These are phyloP conservation scores for Athene noctua DNA, from an alignment of 2,113 vertebrate genomes.

Conservation along the genomic window DNA sequence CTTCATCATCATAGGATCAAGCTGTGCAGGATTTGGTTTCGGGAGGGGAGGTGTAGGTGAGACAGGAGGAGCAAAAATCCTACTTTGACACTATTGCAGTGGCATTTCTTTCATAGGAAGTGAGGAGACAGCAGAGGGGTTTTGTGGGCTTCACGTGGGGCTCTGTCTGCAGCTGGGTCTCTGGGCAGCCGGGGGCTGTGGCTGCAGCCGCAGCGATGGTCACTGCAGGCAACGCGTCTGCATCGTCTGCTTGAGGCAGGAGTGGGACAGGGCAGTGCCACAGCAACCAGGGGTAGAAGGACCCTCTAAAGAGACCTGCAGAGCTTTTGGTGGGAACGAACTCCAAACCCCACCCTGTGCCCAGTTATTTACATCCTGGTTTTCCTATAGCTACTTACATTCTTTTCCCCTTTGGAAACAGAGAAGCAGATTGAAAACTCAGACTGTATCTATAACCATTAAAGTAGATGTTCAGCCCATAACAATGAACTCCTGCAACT, in stretches of 20 bases:
- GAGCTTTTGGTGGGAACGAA: background rate
- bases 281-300: background rate
- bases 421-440: conserved; percentile 58
- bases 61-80: accelerated
- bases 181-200: background rate
- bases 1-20: background rate
- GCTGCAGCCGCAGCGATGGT: background rate
- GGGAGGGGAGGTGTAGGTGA: accelerated
- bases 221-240: background rate
- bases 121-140: background rate
- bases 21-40: background rate
- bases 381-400: conserved; percentile 9
- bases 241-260: background rate
- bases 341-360: background rate
- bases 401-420: background rate
- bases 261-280: background rate
- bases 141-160: background rate
- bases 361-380: background rate
- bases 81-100: accelerated
- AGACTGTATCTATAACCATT: conserved; percentile 60
- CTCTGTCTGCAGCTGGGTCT: background rate
- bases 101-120: accelerated
- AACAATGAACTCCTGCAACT: conserved; percentile 59
- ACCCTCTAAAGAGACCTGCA: background rate
- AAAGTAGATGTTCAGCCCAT: conserved; percentile 52